Conservation (phyloP, 1,140 invertebrate species). For the Temnothorax longispinosus region DNA sequence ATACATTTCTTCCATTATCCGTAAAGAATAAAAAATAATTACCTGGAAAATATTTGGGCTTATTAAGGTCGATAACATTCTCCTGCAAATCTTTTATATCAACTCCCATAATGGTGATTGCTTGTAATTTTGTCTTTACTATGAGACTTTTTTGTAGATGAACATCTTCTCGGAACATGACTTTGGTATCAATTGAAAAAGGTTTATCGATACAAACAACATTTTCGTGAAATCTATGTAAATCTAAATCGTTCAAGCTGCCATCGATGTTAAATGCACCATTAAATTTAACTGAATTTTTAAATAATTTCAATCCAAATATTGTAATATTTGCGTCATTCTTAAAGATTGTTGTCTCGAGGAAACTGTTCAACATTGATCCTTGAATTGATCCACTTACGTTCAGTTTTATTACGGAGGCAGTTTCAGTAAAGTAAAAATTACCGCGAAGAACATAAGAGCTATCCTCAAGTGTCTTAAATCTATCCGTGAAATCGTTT, state of each 20-base stretch:
- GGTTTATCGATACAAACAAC: constrained; percentile 73
- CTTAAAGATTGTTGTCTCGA: constrained; percentile 59
- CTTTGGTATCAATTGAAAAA: constrained; percentile 49
- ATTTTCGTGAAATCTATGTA: constrained; percentile 71
- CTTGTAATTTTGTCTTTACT: constrained; percentile 62
- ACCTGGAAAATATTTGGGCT: constrained; percentile 65
- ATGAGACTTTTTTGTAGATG: constrained; percentile 55
- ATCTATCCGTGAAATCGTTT: constrained; percentile 55
- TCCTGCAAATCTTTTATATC: constrained; percentile 68
- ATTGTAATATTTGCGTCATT: constrained; percentile 63
- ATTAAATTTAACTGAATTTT: constrained; percentile 66
- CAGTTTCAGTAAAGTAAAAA: constrained; percentile 61
- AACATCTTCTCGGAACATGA: constrained; percentile 71
- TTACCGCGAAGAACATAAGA: constrained; percentile 66
- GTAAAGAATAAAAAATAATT: constrained; percentile 5
- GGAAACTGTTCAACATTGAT: constrained; percentile 61
- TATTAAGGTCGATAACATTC: constrained; percentile 64
- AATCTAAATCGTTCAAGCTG: constrained; percentile 73
- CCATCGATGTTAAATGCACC: constrained; percentile 60
- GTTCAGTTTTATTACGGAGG: constrained; percentile 65
- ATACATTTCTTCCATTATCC: background rate
- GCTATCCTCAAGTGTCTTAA: constrained; percentile 54
- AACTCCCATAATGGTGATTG: constrained; percentile 67
- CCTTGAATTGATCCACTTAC: constrained; percentile 68
- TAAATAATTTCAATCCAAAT: constrained; percentile 73